These are phyloP conservation scores for Ichneumon xanthorius DNA, from an alignment of 2,888 invertebrate genomes.

Conservation along the genomic window DNA sequence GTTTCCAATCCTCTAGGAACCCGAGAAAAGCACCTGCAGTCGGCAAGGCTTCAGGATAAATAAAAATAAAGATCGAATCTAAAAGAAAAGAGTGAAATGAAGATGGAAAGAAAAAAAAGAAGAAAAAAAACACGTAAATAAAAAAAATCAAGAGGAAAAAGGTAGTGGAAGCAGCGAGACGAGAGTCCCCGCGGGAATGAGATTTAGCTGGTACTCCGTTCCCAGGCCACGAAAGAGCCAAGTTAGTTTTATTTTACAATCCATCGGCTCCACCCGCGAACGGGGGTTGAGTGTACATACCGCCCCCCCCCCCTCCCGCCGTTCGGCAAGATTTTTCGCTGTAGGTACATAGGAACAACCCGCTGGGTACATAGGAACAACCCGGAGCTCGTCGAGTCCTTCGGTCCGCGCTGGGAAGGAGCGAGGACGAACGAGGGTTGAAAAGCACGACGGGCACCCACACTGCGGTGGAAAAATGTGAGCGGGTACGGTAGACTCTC, in stretches of 20 bases:
- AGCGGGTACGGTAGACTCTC: constrained; percentile 65
- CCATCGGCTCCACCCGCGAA: constrained; percentile 79
- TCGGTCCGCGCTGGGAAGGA: constrained; percentile 76
- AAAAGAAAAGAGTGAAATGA: constrained; percentile 30
- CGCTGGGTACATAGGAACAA: constrained; percentile 13
- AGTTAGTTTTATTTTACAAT: constrained; percentile 85
- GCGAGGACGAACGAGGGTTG: constrained; percentile 68
- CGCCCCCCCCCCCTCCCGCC: too few relatives aligned
- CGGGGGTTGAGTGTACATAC: constrained; percentile 36
- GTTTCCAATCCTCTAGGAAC: not conserved
- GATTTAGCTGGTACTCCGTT: constrained; percentile 81
- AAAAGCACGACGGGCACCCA: constrained; percentile 48
- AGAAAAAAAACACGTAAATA: constrained; percentile 16
- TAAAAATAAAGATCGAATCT: constrained; percentile 21
- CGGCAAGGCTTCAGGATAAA: too few relatives aligned
- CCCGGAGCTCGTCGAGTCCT: constrained; percentile 81
- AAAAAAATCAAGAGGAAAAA: constrained; percentile 25
- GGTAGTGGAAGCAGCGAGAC: constrained; percentile 43
- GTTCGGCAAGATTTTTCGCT: not conserved
- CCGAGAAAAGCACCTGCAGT: not conserved
- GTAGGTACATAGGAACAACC: not conserved
- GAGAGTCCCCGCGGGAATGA: constrained; percentile 81
- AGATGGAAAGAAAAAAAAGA: constrained; percentile 10
- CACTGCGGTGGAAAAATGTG: constrained; percentile 63
- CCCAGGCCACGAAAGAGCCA: constrained; percentile 82